Percentiles rank a stretch among this genome's conserved stretches.
phyloP scores from a whole-genome alignment of 2,888 invertebrate species.

The Hymenopus coronatus region DNA sequence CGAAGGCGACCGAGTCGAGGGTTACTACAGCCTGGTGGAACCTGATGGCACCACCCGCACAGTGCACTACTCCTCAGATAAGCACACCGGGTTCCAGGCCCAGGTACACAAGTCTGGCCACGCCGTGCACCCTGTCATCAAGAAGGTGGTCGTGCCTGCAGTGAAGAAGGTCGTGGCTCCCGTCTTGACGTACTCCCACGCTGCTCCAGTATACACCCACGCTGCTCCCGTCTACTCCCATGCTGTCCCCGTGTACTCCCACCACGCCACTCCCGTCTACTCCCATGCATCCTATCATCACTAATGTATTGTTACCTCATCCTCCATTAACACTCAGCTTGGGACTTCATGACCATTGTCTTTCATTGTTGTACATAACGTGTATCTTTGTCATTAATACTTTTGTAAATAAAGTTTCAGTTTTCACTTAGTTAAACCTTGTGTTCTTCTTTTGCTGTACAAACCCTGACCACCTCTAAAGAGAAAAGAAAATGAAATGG shows the following conservation, averaged over 20 bases:
- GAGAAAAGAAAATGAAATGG: no score
- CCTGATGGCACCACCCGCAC: conserved; percentile 39
- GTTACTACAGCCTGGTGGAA: conserved; percentile 18
- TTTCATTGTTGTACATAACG: not conserved
- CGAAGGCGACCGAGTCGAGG: conserved; percentile 12
- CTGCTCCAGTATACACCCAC: not conserved
- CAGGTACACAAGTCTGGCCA: conserved; percentile 57
- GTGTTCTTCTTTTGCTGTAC: not conserved
- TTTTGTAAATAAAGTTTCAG: not conserved
- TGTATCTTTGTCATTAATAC: not conserved
- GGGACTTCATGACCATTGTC: not conserved
- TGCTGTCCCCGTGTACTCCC: not conserved
- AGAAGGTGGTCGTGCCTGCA: conserved; percentile 2
- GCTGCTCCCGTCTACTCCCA: not conserved
- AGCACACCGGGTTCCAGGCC: conserved; percentile 52
- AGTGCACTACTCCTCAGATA: conserved; percentile 59
- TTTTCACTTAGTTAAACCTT: not conserved
- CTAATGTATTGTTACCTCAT: not conserved
- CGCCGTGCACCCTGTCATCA: conserved; percentile 50
- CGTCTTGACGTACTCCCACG: not conserved
- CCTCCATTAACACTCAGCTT: not conserved
- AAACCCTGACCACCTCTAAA: not conserved
- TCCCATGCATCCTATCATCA: not conserved
- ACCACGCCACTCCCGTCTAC: not conserved
- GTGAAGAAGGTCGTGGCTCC: not conserved